These are phyloP conservation scores for Chloropsis hardwickii DNA, from an alignment of 2,113 vertebrate species.

Conservation along the genomic window DNA sequence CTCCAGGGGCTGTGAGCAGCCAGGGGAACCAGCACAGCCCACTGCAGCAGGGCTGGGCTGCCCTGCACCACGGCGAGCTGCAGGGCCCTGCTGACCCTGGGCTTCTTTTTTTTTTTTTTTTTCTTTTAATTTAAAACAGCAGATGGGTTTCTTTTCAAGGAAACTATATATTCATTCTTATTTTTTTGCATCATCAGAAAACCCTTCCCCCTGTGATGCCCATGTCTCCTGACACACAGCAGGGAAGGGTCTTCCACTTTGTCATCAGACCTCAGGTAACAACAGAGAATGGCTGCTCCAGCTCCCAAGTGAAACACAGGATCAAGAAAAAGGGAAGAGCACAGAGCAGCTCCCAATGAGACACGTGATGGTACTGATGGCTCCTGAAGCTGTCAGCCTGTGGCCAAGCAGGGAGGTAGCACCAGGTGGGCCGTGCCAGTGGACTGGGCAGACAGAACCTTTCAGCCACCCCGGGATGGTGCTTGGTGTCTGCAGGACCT, in stretches of 20 bases:
- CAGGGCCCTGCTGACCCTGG: not conserved
- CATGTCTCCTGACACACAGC: too few species aligned
- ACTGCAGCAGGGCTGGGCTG: not conserved
- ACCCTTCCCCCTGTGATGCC: rapidly evolving
- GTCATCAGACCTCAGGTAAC: not conserved
- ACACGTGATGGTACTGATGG: rapidly evolving
- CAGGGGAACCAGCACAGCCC: not conserved
- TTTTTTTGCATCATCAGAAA: not conserved
- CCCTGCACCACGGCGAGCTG: rapidly evolving
- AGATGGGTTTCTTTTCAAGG: not conserved
- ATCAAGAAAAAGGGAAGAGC: not conserved
- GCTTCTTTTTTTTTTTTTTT: not conserved
- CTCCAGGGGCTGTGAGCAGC: not conserved
- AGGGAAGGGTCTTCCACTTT: not conserved
- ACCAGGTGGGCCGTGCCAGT: not conserved
- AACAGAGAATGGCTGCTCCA: not conserved
- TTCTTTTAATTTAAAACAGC: not conserved
- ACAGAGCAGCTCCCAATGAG: not conserved
- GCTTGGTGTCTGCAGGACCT: not conserved
- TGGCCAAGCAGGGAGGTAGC: not conserved
- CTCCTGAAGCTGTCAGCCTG: not conserved
- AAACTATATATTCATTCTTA: not conserved
- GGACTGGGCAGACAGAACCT: not conserved
- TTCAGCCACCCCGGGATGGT: rapidly evolving
- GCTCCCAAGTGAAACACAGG: not conserved